phyloP scores from a whole-genome alignment of 2,797 vertebrate species.

The Trichosurus vulpecula region DNA sequence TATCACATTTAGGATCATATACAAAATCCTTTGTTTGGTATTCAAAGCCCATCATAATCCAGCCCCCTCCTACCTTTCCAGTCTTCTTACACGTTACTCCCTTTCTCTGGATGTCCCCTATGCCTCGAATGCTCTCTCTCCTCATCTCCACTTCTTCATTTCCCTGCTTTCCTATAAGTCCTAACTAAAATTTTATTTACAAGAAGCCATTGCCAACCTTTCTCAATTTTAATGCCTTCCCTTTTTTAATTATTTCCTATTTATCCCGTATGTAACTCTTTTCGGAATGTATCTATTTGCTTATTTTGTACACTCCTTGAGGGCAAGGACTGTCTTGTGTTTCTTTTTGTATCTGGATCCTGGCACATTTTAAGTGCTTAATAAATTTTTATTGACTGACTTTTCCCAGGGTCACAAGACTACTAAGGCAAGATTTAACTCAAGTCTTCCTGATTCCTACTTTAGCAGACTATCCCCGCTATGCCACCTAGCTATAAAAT shows the following conservation, averaged over 20 bases:
- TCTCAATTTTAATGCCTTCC: not conserved
- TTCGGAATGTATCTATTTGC: not conserved
- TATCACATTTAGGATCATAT: not conserved
- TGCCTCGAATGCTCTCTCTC: not conserved
- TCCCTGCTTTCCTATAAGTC: not conserved
- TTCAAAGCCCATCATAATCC: not conserved
- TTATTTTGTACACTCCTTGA: not conserved
- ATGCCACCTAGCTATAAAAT: not conserved
- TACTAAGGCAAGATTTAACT: not conserved
- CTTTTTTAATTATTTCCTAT: not conserved
- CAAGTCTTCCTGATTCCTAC: not conserved
- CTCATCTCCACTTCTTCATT: not conserved
- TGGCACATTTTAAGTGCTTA: not conserved
- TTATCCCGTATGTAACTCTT: not conserved
- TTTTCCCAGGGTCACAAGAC: not conserved
- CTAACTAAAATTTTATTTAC: not conserved
- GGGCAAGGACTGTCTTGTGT: not conserved
- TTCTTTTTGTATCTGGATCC: not conserved
- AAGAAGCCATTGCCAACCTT: not conserved
- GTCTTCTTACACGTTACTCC: not conserved
- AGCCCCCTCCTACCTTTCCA: not conserved
- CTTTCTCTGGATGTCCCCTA: not conserved
- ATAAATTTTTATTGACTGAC: not conserved
- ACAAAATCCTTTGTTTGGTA: not conserved
- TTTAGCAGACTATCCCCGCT: not conserved